Base-by-base conservation (phyloP, 92 coral and sea anemone genomes). In the Zoanthus sociatus region DNA sequence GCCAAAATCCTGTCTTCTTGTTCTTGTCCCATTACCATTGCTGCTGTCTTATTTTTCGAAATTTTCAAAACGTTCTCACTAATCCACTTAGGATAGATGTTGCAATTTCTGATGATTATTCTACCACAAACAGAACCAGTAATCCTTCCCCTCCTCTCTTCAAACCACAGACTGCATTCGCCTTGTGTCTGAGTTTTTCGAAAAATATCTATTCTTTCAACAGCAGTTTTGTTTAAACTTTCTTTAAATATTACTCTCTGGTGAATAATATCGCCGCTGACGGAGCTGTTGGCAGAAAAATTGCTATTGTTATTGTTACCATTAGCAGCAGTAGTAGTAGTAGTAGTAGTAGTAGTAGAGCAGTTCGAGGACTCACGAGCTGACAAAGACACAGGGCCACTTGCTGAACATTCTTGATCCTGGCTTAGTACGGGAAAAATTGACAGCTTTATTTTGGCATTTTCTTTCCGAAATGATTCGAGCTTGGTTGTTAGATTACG, bases 91-190 rank as follows among this genome's bases (percentile, higher is more conserved):
- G 78, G 78, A 37, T 5, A 47, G 55, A 75, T n/a, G 48, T 48
- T 17, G 4, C 7, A 75, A 13, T 77, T 54, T 77, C 82, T 77
- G 32, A 54, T 87, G 70, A 67, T 30, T 76, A 87, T 64, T 67
- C 51, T 63, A n/a, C 85, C 85, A 77, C 90, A 87, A 42, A 76
- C 76, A 45, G 78, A 87, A 68, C 85, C 79, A 45, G 85, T 77
- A 17, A 87, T 87, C 42, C 85, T 7, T 46, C 78, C 84, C 18
- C 76, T 87, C 51, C 85, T 77, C 58, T 87, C 90, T 67, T 77
- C 74, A 21, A 87, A 87, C 89, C 84, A 87, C 75, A 87, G 50
- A 13, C 82, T 58, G 82, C 89, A 74, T 9, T 77, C 78, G 66
- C 85, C 71, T 78, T 78, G 85, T 17, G n/a, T 76, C 68, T 68